phyloP scores from a whole-genome alignment of 2,888 invertebrate genomes.

The Cybosia mesomella region DNA sequence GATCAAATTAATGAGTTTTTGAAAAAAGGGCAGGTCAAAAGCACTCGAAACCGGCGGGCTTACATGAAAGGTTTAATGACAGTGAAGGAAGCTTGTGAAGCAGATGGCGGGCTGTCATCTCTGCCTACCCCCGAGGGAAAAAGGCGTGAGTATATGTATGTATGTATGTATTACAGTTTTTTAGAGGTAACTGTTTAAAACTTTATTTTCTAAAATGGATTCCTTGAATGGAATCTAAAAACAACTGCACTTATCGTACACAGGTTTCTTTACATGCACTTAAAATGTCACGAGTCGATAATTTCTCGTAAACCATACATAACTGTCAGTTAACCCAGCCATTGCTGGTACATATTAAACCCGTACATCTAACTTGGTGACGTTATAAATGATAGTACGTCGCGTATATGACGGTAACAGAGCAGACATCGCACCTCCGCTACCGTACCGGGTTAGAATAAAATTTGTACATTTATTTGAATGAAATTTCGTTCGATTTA shows the following conservation, averaged over 20 bases:
- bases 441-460: constrained; percentile 29
- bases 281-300: constrained; percentile 6
- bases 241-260: background rate
- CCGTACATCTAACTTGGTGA: constrained; percentile 41
- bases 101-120: too few species aligned
- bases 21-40: too few species aligned
- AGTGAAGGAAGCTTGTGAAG: too few species aligned
- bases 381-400: constrained; percentile 40
- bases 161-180: too few species aligned
- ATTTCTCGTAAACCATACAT: constrained; percentile 1
- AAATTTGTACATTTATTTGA: constrained; percentile 23
- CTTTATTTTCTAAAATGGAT: too few species aligned
- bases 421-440: constrained; percentile 23
- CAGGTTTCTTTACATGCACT: background rate
- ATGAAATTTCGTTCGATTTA: background rate
- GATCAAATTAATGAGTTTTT: too few species aligned
- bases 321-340: constrained; percentile 1
- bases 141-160: too few species aligned
- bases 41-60: too few species aligned
- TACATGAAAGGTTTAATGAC: too few species aligned
- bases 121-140: too few species aligned
- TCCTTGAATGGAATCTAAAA: too few species aligned
- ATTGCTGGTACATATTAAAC: constrained; percentile 42
- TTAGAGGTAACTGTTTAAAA: too few species aligned
- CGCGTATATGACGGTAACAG: constrained; percentile 34